phyloP scores from a whole-genome alignment of 2,888 invertebrate genomes.

The Dioctria rufipes region DNA sequence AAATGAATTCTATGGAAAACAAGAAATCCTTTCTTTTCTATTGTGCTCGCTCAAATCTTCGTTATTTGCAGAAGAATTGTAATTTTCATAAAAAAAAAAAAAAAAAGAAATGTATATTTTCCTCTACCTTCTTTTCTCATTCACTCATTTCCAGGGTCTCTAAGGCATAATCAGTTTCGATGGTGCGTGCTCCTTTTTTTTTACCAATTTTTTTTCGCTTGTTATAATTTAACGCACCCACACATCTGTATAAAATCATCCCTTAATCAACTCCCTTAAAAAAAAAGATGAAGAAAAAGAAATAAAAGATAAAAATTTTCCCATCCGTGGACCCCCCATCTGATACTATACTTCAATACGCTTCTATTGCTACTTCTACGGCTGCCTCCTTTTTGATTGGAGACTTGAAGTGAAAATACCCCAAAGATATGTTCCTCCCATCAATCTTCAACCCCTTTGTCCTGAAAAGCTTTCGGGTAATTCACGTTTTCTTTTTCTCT shows the following conservation, averaged over 20 bases:
- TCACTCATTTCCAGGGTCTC: not conserved
- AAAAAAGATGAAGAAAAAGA: not conserved
- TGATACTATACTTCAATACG: slow-evolving; percentile 21
- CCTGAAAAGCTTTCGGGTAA: not conserved
- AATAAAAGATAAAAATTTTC: slow-evolving; percentile 10
- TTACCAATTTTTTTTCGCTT: not conserved
- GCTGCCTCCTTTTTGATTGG: slow-evolving; percentile 15
- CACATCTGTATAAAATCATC: slow-evolving; percentile 28
- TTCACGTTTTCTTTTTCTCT: slow-evolving; percentile 53
- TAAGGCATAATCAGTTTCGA: not conserved
- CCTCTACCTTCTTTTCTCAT: not conserved
- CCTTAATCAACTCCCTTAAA: slow-evolving; percentile 35
- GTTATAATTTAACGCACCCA: slow-evolving; percentile 26
- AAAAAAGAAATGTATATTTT: not conserved
- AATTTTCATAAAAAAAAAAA: slow-evolving; percentile 5
- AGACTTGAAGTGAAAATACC: not conserved
- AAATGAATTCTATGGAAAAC: slow-evolving; percentile 3
- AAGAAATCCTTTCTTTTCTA: slow-evolving; percentile 8
- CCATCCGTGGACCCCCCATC: not conserved
- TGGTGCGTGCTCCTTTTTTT: no score
- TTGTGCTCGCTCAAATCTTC: not conserved
- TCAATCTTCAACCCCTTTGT: not conserved
- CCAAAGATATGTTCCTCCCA: slow-evolving; percentile 6
- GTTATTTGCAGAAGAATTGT: not conserved
- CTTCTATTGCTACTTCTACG: not conserved